Conservation (phyloP, 2,113 vertebrate genomes). For the Eulemur rufifrons region DNA sequence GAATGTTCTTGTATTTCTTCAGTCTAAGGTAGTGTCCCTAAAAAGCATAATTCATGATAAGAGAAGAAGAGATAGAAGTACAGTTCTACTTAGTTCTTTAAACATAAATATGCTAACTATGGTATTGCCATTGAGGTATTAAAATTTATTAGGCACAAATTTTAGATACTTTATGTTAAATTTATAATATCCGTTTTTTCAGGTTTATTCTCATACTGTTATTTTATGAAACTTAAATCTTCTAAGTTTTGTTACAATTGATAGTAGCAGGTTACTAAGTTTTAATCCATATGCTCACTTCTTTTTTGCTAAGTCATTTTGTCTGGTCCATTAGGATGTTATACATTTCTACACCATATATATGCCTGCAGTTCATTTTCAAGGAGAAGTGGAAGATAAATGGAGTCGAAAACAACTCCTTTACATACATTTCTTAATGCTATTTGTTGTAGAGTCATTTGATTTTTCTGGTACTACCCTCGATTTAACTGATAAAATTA, state of each 20-base stretch:
- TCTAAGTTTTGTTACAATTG: not conserved
- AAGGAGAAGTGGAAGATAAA: not conserved
- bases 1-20: not conserved
- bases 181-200: not conserved
- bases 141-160: not conserved
- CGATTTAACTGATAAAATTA: conserved; percentile 4
- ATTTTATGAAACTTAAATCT: not conserved
- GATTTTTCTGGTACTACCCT: conserved; percentile 15
- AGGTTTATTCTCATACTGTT: not conserved
- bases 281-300: not conserved
- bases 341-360: not conserved
- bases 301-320: not conserved
- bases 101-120: not conserved
- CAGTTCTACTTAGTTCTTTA: not conserved
- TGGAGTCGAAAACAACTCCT: not conserved
- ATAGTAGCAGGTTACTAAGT: not conserved
- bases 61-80: not conserved
- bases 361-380: not conserved
- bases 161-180: not conserved
- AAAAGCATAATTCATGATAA: not conserved
- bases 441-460: conserved; percentile 4
- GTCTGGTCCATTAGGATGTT: not conserved
- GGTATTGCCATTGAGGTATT: not conserved
- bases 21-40: not conserved
- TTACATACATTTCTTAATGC: not conserved